Conservation (phyloP, 1,140 invertebrate genomes). For the Drosophila repletoides region DNA sequence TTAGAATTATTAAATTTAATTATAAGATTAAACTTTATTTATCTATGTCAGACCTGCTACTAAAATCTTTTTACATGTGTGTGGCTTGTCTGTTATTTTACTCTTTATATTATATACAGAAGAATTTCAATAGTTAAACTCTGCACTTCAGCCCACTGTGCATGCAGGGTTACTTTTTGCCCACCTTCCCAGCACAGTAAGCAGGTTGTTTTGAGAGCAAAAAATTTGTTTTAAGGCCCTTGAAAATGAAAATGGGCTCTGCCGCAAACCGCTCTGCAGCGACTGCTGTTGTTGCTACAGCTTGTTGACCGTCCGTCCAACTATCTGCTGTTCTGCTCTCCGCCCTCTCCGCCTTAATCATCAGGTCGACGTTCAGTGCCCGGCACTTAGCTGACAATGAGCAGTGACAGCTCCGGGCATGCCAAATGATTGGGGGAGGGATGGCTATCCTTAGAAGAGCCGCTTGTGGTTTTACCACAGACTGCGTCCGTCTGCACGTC, state of each 20-base stretch:
- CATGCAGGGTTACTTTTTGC: conserved; percentile 52
- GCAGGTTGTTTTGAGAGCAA: conserved; percentile 59
- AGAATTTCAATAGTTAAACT: neutral
- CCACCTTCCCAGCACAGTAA: conserved; percentile 38
- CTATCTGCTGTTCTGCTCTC: neutral
- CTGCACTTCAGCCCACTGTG: conserved; percentile 34
- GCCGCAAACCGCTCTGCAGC: conserved; percentile 9
- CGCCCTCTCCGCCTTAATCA: conserved; percentile 6
- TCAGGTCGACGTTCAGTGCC: conserved; percentile 24
- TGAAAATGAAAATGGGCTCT: conserved; percentile 72
- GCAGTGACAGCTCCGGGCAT: conserved; percentile 68
- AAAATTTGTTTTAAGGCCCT: conserved; percentile 70
- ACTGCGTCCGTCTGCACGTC: conserved; percentile 58
- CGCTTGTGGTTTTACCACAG: conserved; percentile 66
- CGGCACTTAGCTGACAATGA: conserved; percentile 76
- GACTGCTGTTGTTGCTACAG: conserved; percentile 27
- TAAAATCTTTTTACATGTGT: too few relatives aligned
- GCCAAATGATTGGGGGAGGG: conserved; percentile 16
- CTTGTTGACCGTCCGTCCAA: conserved; percentile 39
- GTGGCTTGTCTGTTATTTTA: too few relatives aligned
- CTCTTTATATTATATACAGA: too few relatives aligned
- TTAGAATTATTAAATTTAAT: too few relatives aligned
- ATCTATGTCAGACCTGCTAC: too few relatives aligned
- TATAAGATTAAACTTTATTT: too few relatives aligned
- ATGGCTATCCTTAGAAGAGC: conserved; percentile 34